Evolutionary conservation across 2,797 vertebrate genomes (phyloP), one percentile per base, ranked within the genome.

Genomic region (Myotis myotis): DNA sequence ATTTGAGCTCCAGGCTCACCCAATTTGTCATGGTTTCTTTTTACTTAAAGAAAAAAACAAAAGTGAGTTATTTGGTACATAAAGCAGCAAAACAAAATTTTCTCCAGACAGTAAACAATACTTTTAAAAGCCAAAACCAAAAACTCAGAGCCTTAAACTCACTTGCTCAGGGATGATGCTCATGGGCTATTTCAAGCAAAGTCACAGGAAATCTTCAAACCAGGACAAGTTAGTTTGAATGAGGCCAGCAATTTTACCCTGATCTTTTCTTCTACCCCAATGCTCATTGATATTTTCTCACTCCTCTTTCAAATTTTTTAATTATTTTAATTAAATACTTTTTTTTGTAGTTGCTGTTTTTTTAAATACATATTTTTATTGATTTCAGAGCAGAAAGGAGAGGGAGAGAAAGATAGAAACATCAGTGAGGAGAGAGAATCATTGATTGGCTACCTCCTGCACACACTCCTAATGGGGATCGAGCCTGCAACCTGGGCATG

Each of bases 1-100:
- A 97, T 94, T 96, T 96, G 92, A 97, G 90, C 53, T 89, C 47
- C 93, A 97, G 85, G 93, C 93, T 96, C 85, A 91, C 64, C 28
- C 81, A 96, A 95, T 96, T 95, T 93, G 94, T 95, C 90, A 95
- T 72, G 96, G 96, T 92, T 96, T 90, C 82, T 94, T 95, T 96
- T 89, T 71, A 72, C 53, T 95, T 93, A 93, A 90, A 93, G 60
- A 83, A 87, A 96, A 88, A 83, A 92, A 70, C 30, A 36, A 87
- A 41, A 55, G 68, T 75, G 51, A 44, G 62, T 94, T 91, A 70
- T 82, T 95, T 92, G 90, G 68, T 88, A 96, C 25, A 94, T 87
- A 93, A 96, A 92, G 36, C 80, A 95, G 66, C 87, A 95, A 94
- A 94, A 66, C 55, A 84, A 95, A 96, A 87, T 89, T 93, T 82